Evolutionary conservation across 2,888 invertebrate genomes (phyloP).

Genomic region (Tachina lurida): DNA sequence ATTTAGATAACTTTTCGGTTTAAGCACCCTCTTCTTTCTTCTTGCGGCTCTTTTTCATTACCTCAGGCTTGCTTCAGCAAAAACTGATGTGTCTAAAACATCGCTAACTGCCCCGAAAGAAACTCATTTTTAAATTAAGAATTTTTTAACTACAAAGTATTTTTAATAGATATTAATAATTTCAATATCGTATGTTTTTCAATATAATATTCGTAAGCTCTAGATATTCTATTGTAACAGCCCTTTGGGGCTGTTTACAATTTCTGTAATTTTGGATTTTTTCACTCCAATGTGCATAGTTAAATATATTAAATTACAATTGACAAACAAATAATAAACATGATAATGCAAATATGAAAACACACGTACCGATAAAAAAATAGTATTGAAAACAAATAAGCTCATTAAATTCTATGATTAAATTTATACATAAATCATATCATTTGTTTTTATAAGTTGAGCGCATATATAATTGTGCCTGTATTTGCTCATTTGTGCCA

Average conservation of each 20-base stretch:
- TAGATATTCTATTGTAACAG: too few species aligned
- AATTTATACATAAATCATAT: constrained; percentile 6
- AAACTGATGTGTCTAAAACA: too few species aligned
- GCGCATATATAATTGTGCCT: not conserved
- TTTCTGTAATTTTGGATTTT: not conserved
- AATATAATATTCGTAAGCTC: not conserved
- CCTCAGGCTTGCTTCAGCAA: too few species aligned
- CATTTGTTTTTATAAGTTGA: too few species aligned
- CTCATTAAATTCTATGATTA: not conserved
- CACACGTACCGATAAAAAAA: constrained; percentile 6
- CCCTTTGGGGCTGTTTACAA: not conserved
- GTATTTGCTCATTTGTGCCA: not conserved
- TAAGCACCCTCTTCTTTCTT: too few species aligned
- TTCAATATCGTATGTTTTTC: too few species aligned
- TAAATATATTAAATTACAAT: constrained; percentile 43
- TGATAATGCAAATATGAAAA: not conserved
- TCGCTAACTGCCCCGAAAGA: too few species aligned
- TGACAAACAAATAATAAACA: constrained; percentile 28
- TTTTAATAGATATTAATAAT: too few species aligned
- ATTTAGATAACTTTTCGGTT: too few species aligned
- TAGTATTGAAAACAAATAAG: constrained; percentile 26
- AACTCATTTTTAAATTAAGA: too few species aligned
- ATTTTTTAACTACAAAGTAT: too few species aligned
- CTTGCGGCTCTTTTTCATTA: too few species aligned
- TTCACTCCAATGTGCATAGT: not conserved